Percentiles rank a stretch among this genome's conserved stretches.
Evolutionary conservation across 2,113 vertebrate genomes (phyloP).

Genomic region (Pampusana beccarii): DNA sequence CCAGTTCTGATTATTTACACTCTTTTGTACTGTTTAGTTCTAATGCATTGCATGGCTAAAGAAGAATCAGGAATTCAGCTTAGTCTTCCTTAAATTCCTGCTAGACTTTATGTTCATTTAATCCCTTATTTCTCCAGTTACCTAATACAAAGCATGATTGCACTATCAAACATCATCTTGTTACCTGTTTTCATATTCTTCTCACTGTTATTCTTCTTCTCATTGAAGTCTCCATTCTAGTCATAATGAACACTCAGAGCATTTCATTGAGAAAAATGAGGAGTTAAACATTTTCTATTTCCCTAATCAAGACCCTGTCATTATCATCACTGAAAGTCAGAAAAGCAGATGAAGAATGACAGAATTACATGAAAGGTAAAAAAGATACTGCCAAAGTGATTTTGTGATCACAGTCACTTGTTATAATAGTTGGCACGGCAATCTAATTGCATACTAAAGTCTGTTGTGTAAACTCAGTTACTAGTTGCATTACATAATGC

Average conservation of each 20-base stretch:
- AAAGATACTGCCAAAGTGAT: background rate
- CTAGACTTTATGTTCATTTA: background rate
- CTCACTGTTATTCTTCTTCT: background rate
- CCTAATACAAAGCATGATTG: background rate
- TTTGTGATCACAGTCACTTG: background rate
- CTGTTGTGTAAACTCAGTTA: background rate
- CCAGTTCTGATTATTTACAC: background rate
- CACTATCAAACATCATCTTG: background rate
- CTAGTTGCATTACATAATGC: background rate
- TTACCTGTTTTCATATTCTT: conserved; percentile 18
- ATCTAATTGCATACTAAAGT: background rate
- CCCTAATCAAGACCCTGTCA: conserved; percentile 59
- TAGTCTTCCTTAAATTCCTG: background rate
- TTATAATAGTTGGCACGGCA: background rate
- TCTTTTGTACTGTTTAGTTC: background rate
- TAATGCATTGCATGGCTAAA: background rate
- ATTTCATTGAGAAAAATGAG: conserved; percentile 63
- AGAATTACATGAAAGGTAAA: background rate
- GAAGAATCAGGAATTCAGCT: background rate
- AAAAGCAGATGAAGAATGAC: conserved; percentile 26
- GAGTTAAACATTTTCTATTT: conserved; percentile 58
- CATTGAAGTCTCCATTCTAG: background rate
- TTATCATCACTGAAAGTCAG: conserved; percentile 32
- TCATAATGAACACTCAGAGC: conserved; percentile 6
- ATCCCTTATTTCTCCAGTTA: conserved; percentile 14